Base-by-base conservation (phyloP, 2,113 vertebrate genomes). In the Hyaena hyaena region DNA sequence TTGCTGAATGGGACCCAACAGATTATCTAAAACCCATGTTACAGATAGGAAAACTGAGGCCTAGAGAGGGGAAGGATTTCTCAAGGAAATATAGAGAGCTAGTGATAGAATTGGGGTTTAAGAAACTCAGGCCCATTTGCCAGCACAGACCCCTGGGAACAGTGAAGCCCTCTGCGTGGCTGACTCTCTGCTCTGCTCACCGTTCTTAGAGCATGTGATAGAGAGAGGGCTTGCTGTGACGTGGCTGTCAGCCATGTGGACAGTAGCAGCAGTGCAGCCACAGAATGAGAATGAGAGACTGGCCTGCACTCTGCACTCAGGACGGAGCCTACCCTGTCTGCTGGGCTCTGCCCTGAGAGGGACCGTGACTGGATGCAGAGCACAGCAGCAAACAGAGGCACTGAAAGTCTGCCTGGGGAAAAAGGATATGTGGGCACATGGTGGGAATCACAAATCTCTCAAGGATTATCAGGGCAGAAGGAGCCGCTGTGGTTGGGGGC, bases 151-250 rank as follows among this genome's bases (percentile, higher is more conserved):
- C 6, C 21, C 9, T 14, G 10, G 39, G 26, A 48, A 10, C 24
- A 68, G n/a, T 63, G 68, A 43, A 14, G 2, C 24, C n/a, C 48
- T 74, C 73, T 63, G 7, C 58, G 45, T 73, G 86, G 35, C 68
- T 50, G 66, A 50, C 28, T n/a, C 33, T 77, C 26, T 66, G 15
- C 53, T 79, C 23, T 4, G 0, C n/a, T 55, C 15, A 19, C 35
- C 0, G 0, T 63, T 19, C 0, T 19, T 39, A 31, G 58, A 76
- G 66, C 35, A 2, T 1, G 2, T 11, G 39, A 23, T 1, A 14
- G 28, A 80, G 33, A 31, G 61, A 21, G 45, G 89, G 45, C 43
- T 77, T 93, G 63, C 39, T 1, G 33, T 63, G 23, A 4, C 0
- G 1, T 0, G 1, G 21, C 31, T 88, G 16, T 83, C 48, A 0